Evolutionary conservation across 1,140 invertebrate genomes (phyloP).

Genomic region (Adelges cooleyi): DNA sequence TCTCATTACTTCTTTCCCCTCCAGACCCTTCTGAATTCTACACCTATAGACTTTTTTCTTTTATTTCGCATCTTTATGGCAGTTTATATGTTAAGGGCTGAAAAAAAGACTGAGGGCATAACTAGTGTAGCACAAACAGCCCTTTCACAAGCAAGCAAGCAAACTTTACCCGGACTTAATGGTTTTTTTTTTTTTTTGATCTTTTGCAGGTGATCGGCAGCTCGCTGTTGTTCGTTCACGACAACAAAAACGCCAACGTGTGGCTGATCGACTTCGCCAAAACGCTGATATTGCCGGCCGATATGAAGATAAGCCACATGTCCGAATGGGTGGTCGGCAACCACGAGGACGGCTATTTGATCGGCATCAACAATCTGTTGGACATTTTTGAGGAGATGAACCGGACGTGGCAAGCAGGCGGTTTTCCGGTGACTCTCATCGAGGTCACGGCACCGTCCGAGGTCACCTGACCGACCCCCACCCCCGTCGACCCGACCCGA

Average conservation of each 20-base stretch:
- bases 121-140: no score
- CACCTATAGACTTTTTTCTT: no score
- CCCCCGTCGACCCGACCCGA: background rate
- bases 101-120: no score
- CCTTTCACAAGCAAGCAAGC: no score
- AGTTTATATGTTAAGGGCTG: no score
- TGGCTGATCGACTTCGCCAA: conserved; percentile 99
- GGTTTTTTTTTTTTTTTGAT: no score
- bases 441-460: conserved; percentile 31
- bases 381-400: conserved; percentile 60
- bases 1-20: no score
- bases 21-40: no score
- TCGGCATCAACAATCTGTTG: conserved; percentile 88
- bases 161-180: no score
- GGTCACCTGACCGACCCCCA: background rate
- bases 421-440: conserved; percentile 34
- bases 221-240: conserved; percentile 91
- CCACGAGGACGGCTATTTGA: conserved; percentile 94
- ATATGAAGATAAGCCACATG: conserved; percentile 62
- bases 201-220: conserved; percentile 77
- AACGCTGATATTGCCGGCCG: conserved; percentile 62
- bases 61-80: no score
- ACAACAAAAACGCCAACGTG: conserved; percentile 69
- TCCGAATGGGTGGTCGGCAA: conserved; percentile 89
- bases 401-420: conserved; percentile 34